These are phyloP conservation scores for Brachyrhaphis roseni DNA, from an alignment of 2,797 vertebrate genomes.

Conservation along the genomic window DNA sequence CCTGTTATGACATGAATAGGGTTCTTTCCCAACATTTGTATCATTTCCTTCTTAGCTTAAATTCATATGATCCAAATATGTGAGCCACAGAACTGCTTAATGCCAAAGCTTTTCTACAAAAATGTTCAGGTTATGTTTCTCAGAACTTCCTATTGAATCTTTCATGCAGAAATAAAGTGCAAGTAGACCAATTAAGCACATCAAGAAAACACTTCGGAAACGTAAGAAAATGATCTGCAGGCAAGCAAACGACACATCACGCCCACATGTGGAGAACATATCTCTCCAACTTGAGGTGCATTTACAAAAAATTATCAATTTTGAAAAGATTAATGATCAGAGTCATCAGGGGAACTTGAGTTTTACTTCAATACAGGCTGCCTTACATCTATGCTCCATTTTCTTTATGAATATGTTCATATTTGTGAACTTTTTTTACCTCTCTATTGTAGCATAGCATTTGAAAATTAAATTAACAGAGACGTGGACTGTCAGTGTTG, in stretches of 20 bases:
- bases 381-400: background rate
- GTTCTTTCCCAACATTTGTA: background rate
- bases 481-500: background rate
- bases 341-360: background rate
- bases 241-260: background rate
- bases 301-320: background rate
- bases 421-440: background rate
- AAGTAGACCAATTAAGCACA: background rate
- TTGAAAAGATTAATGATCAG: background rate
- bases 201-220: background rate
- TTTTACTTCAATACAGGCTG: background rate
- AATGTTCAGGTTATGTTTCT: too few relatives aligned
- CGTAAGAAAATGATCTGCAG: background rate
- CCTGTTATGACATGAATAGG: background rate
- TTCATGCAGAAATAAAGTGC: too few relatives aligned
- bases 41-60: background rate
- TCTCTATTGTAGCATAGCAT: background rate
- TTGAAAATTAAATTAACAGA: background rate
- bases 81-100: background rate
- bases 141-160: too few relatives aligned
- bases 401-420: background rate
- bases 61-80: background rate
- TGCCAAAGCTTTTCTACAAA: background rate
- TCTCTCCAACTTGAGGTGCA: background rate
- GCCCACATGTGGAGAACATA: background rate